Evolutionary conservation across 2,888 invertebrate species (phyloP).

Genomic region (Drosophila paracracens): DNA sequence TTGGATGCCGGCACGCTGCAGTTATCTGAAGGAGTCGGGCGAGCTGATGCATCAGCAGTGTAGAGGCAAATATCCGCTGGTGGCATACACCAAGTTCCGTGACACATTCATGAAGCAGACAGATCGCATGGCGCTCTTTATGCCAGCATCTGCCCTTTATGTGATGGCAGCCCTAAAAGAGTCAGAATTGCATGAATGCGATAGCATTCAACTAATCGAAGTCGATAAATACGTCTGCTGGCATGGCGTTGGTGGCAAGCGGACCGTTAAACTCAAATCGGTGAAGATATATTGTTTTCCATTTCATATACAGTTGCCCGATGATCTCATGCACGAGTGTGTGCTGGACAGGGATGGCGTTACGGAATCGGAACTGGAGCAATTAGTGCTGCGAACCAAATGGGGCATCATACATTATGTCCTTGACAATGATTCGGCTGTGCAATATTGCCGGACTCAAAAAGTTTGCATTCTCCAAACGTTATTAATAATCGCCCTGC

Average conservation of each 20-base stretch:
- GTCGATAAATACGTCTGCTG: not conserved
- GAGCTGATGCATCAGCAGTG: conserved; percentile 37
- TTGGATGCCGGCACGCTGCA: conserved; percentile 39
- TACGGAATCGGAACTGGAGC: not conserved
- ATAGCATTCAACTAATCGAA: conserved; percentile 28
- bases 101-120: conserved; percentile 51
- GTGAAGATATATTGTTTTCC: conserved; percentile 60
- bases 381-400: conserved; percentile 16
- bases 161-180: conserved; percentile 53
- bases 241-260: conserved; percentile 10
- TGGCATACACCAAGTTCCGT: conserved; percentile 57
- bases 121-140: conserved; percentile 54
- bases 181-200: conserved; percentile 51
- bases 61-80: conserved; percentile 50
- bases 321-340: conserved; percentile 60
- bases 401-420: conserved; percentile 57
- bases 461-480: not conserved
- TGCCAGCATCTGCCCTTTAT: conserved; percentile 36
- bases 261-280: conserved; percentile 22
- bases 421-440: conserved; percentile 24
- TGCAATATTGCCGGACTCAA: not conserved
- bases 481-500: not conserved
- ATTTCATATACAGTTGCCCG: conserved; percentile 62
- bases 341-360: conserved; percentile 22
- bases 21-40: conserved; percentile 24